Conservation (phyloP, 1,140 invertebrate genomes). For the Danaus plexippus region DNA sequence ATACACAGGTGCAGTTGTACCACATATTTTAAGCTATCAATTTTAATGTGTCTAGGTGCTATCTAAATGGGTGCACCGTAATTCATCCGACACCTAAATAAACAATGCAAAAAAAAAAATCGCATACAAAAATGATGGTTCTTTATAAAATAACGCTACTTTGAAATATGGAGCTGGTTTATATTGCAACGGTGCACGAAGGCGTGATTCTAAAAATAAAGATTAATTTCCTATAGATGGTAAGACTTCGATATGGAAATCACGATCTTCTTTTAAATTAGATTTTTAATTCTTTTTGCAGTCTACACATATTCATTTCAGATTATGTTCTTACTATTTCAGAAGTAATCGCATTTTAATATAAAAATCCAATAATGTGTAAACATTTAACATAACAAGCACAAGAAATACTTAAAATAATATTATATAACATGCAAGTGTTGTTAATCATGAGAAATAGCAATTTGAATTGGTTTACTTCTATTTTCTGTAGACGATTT, state of each 20-base stretch:
- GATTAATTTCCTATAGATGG: slow-evolving; percentile 53
- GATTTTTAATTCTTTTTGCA: slow-evolving; percentile 14
- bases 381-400: not conserved
- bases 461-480: too few species aligned
- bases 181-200: slow-evolving; percentile 45
- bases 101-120: slow-evolving; percentile 17
- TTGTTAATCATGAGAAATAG: too few species aligned
- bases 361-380: not conserved
- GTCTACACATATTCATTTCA: not conserved
- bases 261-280: slow-evolving; percentile 17
- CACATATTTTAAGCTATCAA: slow-evolving; percentile 2
- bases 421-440: too few species aligned
- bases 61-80: not conserved
- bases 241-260: slow-evolving; percentile 29
- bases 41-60: not conserved
- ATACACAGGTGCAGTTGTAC: not conserved
- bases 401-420: too few species aligned
- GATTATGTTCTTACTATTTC: too few species aligned
- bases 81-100: slow-evolving; percentile 6
- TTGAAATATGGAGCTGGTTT: slow-evolving; percentile 47
- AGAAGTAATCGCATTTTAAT: not conserved
- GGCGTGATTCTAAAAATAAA: slow-evolving; percentile 50
- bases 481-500: too few species aligned
- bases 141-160: slow-evolving; percentile 47
- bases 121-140: slow-evolving; percentile 23